Percentiles rank a stretch among this genome's conserved stretches.
Evolutionary conservation across 1,140 invertebrate species (phyloP).

Genomic region (Planococcus citri): DNA sequence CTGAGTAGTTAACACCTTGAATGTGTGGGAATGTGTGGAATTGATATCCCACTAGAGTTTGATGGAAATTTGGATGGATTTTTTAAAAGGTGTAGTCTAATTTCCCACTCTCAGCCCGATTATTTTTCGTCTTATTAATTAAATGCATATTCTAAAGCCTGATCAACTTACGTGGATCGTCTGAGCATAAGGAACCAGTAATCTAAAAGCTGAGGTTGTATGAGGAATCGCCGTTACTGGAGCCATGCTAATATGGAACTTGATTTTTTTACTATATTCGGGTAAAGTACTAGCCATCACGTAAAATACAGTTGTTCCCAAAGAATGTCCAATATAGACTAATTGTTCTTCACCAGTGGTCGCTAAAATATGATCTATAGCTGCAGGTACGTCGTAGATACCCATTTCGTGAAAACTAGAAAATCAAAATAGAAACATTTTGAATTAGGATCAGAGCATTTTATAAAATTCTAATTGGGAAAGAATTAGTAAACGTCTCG

Average conservation of each 20-base stretch:
- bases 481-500: not conserved
- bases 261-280: slow-evolving; percentile 40
- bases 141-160: not conserved
- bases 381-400: slow-evolving; percentile 45
- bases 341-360: slow-evolving; percentile 38
- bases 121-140: too few relatives aligned
- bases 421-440: not conserved
- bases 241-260: slow-evolving; percentile 23
- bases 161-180: slow-evolving; percentile 25
- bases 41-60: too few relatives aligned
- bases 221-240: slow-evolving; percentile 22
- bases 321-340: slow-evolving; percentile 45
- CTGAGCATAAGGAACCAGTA: slow-evolving; percentile 39
- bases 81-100: too few relatives aligned
- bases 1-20: too few relatives aligned
- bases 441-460: not conserved
- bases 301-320: slow-evolving; percentile 42
- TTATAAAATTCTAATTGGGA: not conserved
- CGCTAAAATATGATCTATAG: slow-evolving; percentile 44
- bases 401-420: slow-evolving; percentile 49
- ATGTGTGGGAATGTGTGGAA: too few relatives aligned
- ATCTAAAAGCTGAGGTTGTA: slow-evolving; percentile 43
- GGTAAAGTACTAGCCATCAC: slow-evolving; percentile 39
- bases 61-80: too few relatives aligned
- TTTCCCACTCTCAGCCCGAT: too few relatives aligned